Percentiles rank a stretch among this genome's conserved stretches.
Conservation (phyloP, 2,888 invertebrate genomes). For the Hyles lineata region DNA sequence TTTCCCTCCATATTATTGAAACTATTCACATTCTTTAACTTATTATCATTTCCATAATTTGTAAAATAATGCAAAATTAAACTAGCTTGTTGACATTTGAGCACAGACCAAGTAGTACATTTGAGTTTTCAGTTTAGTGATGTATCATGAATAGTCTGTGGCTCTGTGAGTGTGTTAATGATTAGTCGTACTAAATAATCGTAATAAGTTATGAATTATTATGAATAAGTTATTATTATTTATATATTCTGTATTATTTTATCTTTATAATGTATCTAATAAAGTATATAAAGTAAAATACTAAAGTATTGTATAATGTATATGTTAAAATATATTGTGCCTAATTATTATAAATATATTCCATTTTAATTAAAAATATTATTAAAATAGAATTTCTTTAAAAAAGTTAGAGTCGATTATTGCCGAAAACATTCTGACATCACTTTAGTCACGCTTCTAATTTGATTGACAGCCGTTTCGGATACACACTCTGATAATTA, state of each 20-base stretch:
- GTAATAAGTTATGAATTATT: too few species aligned
- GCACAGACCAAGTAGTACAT: too few species aligned
- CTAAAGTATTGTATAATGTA: too few species aligned
- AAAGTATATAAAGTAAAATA: too few species aligned
- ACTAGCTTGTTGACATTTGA: conserved; percentile 25
- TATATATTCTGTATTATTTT: too few species aligned
- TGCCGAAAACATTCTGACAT: background rate
- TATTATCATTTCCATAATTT: background rate
- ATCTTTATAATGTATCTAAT: too few species aligned
- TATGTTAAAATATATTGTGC: too few species aligned
- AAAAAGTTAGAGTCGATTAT: background rate
- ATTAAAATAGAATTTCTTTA: background rate
- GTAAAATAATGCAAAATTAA: conserved; percentile 11
- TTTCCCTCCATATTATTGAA: conserved; percentile 31
- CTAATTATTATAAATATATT: too few species aligned
- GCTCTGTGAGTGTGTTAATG: too few species aligned
- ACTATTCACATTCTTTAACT: conserved; percentile 22
- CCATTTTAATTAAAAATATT: background rate
- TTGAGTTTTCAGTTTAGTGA: conserved; percentile 4
- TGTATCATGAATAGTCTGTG: background rate
- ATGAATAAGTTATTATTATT: too few species aligned
- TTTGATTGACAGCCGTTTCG: conserved; percentile 6
- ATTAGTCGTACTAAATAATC: background rate
- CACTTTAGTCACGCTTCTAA: background rate
- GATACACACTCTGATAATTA: background rate